Evolutionary conservation across 2,888 invertebrate species (phyloP).

Genomic region (Drosophila hamatofila): DNA sequence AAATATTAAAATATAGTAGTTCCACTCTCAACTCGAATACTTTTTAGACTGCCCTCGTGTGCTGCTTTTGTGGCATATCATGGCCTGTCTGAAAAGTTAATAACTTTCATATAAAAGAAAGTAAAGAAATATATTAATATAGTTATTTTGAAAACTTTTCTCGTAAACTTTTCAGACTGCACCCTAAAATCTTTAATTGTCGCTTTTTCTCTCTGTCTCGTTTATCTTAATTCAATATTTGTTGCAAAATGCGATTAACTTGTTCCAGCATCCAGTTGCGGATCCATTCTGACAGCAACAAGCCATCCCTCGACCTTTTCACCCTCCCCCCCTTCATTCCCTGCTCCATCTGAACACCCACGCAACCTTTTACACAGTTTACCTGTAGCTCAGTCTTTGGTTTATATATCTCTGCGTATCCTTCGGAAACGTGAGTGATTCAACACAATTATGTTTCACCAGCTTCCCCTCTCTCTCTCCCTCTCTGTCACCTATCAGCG

Average conservation of each 20-base stretch:
- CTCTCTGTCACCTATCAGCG: not conserved
- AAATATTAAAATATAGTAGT: not conserved
- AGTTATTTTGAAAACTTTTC: not conserved
- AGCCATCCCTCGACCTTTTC: not conserved
- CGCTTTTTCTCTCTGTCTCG: not conserved
- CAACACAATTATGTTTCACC: conserved; percentile 71
- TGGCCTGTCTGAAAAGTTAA: not conserved
- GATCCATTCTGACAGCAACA: conserved; percentile 20
- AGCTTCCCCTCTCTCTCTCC: not conserved
- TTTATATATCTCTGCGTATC: conserved; percentile 51
- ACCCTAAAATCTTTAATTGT: not conserved
- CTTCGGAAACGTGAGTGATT: conserved; percentile 69
- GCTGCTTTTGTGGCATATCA: not conserved
- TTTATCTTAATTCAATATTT: conserved; percentile 11
- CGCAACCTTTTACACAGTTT: conserved; percentile 33
- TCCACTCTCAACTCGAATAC: not conserved
- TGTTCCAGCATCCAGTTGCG: conserved; percentile 13
- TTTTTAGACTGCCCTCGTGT: not conserved
- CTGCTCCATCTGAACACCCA: conserved; percentile 22
- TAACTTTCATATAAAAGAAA: not conserved
- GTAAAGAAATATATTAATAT: not conserved
- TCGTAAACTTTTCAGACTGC: not conserved
- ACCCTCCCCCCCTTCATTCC: not conserved
- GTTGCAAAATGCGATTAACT: conserved; percentile 32
- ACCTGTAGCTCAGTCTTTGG: conserved; percentile 16